Percentiles rank a stretch among this genome's conserved stretches.
Conservation (phyloP, 2,113 vertebrate species). For the Mirza zaza region DNA sequence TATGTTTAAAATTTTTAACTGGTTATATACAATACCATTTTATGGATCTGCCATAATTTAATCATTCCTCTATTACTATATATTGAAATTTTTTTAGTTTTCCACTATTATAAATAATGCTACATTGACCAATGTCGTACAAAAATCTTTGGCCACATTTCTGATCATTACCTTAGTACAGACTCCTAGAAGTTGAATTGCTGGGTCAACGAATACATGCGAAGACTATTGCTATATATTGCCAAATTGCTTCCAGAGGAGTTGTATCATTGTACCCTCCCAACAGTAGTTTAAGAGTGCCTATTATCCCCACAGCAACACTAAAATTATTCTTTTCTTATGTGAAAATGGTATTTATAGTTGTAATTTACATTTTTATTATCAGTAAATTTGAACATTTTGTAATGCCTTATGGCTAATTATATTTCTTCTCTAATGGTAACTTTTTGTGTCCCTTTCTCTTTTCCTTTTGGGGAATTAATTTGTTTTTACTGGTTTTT, state of each 20-base stretch:
- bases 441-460: slow-evolving; percentile 1
- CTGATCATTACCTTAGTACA: slow-evolving; percentile 1
- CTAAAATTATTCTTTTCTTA: background rate
- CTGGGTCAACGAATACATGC: slow-evolving; percentile 11
- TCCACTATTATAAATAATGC: slow-evolving; percentile 25
- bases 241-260: slow-evolving; percentile 65
- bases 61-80: background rate
- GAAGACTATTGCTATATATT: slow-evolving; percentile 13
- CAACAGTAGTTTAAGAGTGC: background rate
- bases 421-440: slow-evolving; percentile 20
- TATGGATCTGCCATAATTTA: slow-evolving; percentile 43
- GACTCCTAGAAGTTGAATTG: slow-evolving; percentile 31
- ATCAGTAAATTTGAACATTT: slow-evolving; percentile 8
- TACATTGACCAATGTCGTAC: background rate
- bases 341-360: background rate
- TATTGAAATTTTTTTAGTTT: slow-evolving; percentile 47
- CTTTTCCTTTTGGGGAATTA: slow-evolving; percentile 51
- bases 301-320: background rate
- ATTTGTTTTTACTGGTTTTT: slow-evolving; percentile 25
- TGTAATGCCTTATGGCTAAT: slow-evolving; percentile 4
- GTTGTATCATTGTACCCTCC: slow-evolving; percentile 24
- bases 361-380: slow-evolving; percentile 18
- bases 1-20: slow-evolving; percentile 50
- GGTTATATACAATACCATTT: background rate
- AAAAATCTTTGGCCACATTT: background rate